Evolutionary conservation across 2,888 invertebrate species (phyloP).

Genomic region (Oxystoma pomonae): DNA sequence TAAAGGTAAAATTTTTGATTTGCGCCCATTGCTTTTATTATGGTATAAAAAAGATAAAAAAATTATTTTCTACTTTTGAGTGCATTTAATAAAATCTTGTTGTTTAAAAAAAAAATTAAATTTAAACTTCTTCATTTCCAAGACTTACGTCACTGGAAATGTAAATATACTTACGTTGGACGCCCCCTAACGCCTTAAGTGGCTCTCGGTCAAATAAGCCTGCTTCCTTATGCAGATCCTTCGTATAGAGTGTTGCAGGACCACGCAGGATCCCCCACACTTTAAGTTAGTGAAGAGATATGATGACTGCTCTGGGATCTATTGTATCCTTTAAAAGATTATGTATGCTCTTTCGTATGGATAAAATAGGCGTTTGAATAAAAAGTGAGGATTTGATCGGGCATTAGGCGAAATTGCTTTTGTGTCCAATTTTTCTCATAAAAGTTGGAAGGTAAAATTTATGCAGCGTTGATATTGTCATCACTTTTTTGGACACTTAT

Average conservation of each 20-base stretch:
- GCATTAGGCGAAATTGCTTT: not conserved
- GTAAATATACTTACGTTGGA: no score
- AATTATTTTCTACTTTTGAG: no score
- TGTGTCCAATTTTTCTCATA: no score
- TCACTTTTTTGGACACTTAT: no score
- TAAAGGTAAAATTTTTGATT: no score
- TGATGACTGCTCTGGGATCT: not conserved
- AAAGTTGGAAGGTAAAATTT: no score
- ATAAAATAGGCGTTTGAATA: not conserved
- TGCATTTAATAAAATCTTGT: no score
- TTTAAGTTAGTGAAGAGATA: not conserved
- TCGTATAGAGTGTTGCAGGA: conserved; percentile 22
- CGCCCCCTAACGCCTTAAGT: conserved; percentile 6
- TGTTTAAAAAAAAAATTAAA: no score
- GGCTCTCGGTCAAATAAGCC: conserved; percentile 16
- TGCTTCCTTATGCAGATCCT: conserved; percentile 16
- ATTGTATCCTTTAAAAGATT: not conserved
- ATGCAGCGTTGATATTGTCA: no score
- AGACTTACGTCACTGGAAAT: not conserved
- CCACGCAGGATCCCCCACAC: conserved; percentile 21
- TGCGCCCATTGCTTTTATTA: no score
- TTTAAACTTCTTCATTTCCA: no score
- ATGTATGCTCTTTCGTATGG: not conserved
- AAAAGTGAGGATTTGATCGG: not conserved
- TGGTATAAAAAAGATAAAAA: no score